These are phyloP conservation scores for Lipophrys pholis DNA, from an alignment of 2,113 vertebrate genomes.

Conservation along the genomic window DNA sequence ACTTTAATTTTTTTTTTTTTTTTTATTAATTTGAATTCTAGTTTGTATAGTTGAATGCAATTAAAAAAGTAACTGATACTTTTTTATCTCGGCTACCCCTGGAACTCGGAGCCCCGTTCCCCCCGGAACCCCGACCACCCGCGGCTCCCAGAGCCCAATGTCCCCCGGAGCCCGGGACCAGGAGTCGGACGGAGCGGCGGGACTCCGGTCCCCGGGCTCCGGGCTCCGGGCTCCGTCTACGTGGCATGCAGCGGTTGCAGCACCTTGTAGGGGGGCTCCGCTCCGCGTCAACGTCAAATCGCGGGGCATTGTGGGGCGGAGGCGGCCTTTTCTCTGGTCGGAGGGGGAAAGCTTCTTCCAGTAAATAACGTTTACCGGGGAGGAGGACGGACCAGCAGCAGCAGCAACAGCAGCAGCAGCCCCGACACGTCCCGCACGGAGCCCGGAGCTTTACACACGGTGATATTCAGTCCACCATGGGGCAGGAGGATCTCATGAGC, in stretches of 20 bases:
- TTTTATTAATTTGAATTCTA: too few relatives aligned
- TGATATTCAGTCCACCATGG: conserved; percentile 67
- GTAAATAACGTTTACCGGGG: conserved; percentile 62
- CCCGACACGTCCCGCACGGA: background rate
- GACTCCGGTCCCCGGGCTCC: too few relatives aligned
- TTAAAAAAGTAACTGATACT: too few relatives aligned
- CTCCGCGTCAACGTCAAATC: conserved; percentile 52
- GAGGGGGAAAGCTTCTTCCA: conserved; percentile 56
- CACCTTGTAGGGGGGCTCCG: conserved; percentile 54
- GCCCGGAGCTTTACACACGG: conserved; percentile 11
- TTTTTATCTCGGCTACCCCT: too few relatives aligned
- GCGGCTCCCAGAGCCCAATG: too few relatives aligned
- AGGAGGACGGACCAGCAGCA: conserved; percentile 21
- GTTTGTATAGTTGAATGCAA: too few relatives aligned
- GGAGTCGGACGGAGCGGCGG: too few relatives aligned
- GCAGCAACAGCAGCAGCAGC: background rate
- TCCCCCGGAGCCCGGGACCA: too few relatives aligned
- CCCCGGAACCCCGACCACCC: too few relatives aligned
- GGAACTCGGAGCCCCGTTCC: too few relatives aligned
- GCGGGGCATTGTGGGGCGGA: conserved; percentile 86
- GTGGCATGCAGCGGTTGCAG: conserved; percentile 81
- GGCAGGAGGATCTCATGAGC: conserved; percentile 85
- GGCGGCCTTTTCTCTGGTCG: conserved; percentile 82
- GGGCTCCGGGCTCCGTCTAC: conserved; percentile 56
- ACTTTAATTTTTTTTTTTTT: too few relatives aligned